Conservation (phyloP, 2,113 vertebrate species). For the Muntiacus reevesi region DNA sequence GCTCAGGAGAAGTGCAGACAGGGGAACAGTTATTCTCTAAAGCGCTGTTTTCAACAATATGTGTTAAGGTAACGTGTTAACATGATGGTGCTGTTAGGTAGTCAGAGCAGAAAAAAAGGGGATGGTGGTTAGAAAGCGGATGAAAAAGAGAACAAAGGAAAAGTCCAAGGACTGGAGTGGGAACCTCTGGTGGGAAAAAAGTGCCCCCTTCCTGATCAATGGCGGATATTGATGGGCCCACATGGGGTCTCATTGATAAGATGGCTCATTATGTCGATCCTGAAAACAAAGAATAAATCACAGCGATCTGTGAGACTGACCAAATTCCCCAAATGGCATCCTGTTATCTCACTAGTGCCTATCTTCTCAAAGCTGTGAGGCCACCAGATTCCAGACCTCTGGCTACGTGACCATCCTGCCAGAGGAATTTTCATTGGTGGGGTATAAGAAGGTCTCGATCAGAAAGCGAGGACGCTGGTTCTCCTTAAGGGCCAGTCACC, state of each 20-base stretch:
- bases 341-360: neutral
- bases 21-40: neutral
- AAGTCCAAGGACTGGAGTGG: neutral
- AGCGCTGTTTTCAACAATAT: neutral
- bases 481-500: neutral
- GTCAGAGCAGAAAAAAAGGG: neutral
- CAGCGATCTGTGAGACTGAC: neutral
- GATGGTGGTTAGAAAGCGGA: neutral
- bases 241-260: neutral
- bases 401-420: neutral
- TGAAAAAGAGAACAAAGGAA: neutral
- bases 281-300: neutral
- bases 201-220: neutral
- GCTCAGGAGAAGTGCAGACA: neutral
- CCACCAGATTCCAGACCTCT: neutral
- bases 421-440: neutral
- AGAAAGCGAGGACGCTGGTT: neutral
- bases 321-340: neutral
- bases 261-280: neutral
- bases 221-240: neutral
- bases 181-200: neutral
- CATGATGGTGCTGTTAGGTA: neutral
- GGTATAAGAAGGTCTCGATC: fast-evolving
- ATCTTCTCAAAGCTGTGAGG: neutral
- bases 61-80: neutral